phyloP scores from a whole-genome alignment of 2,113 vertebrate genomes.

The Sardina pilchardus region DNA sequence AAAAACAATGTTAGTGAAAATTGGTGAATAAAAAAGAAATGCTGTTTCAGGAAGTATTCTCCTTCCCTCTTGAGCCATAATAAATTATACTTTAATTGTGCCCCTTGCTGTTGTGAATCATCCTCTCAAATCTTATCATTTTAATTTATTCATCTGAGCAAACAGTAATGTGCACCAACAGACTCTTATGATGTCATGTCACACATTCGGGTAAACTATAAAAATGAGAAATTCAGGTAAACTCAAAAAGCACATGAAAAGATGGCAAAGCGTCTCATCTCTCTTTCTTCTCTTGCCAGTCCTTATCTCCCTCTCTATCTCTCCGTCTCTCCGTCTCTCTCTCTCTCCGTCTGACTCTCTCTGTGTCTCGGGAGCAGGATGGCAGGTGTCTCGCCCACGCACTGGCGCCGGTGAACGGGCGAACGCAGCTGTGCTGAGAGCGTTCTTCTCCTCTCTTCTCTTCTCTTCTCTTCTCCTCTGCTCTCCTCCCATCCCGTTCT shows the following conservation, averaged over 20 bases:
- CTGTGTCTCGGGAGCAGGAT: conserved; percentile 41
- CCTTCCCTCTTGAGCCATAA: no score
- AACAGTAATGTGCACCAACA: background rate
- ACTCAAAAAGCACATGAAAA: background rate
- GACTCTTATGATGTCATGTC: background rate
- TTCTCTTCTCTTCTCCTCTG: background rate
- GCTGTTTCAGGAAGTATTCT: no score
- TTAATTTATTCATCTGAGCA: no score
- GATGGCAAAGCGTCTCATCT: background rate
- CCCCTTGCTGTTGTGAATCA: no score
- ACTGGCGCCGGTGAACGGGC: conserved; percentile 55
- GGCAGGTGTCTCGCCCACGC: conserved; percentile 74
- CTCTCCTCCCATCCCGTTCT: background rate
- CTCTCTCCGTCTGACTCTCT: conserved; percentile 27
- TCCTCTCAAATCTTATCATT: no score
- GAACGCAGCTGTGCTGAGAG: conserved; percentile 57
- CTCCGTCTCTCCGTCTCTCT: conserved; percentile 27
- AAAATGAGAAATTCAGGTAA: no score
- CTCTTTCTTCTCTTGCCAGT: conserved; percentile 39
- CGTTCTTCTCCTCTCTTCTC: background rate
- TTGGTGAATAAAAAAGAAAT: background rate
- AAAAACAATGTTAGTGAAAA: background rate
- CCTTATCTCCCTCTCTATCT: conserved; percentile 32
- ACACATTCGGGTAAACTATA: background rate
- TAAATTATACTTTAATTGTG: no score